Percentiles rank a stretch among this genome's conserved stretches.
These are phyloP conservation scores for Conger conger DNA, from an alignment of 2,113 vertebrate genomes.

Conservation along the genomic window DNA sequence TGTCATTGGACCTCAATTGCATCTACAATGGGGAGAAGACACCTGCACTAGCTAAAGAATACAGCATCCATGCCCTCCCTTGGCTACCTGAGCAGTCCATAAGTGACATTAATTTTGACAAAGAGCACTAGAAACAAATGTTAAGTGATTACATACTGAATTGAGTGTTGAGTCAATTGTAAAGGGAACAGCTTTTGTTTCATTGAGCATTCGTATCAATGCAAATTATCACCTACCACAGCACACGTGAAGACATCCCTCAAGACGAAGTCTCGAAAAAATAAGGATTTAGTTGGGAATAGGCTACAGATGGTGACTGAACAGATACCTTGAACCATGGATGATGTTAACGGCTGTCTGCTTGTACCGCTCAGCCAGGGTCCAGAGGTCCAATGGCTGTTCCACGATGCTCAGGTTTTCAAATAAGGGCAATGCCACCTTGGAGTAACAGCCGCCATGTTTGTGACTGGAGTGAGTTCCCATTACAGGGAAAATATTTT, in stretches of 20 bases:
- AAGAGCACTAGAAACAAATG: background rate
- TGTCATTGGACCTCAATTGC: background rate
- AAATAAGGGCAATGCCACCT: slow-evolving; percentile 83
- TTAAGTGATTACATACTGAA: background rate
- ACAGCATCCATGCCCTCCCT: background rate
- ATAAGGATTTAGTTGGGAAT: background rate
- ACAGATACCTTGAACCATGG: slow-evolving; percentile 71
- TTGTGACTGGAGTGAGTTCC: slow-evolving; percentile 31
- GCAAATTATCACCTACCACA: too few species aligned
- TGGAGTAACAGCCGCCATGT: slow-evolving; percentile 68
- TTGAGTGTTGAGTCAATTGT: background rate
- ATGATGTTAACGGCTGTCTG: slow-evolving; percentile 75
- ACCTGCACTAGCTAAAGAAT: background rate
- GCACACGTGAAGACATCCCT: background rate
- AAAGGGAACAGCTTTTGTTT: background rate
- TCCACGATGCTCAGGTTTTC: slow-evolving; percentile 81
- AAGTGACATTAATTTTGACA: background rate
- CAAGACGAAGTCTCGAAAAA: background rate
- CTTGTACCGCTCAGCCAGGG: slow-evolving; percentile 69
- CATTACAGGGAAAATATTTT: background rate
- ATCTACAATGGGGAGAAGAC: background rate
- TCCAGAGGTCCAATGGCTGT: slow-evolving; percentile 83
- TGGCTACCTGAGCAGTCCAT: background rate
- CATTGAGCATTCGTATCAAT: background rate
- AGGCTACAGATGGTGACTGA: background rate